Conservation (phyloP, 2,113 vertebrate species). For the Eublepharis macularius region DNA sequence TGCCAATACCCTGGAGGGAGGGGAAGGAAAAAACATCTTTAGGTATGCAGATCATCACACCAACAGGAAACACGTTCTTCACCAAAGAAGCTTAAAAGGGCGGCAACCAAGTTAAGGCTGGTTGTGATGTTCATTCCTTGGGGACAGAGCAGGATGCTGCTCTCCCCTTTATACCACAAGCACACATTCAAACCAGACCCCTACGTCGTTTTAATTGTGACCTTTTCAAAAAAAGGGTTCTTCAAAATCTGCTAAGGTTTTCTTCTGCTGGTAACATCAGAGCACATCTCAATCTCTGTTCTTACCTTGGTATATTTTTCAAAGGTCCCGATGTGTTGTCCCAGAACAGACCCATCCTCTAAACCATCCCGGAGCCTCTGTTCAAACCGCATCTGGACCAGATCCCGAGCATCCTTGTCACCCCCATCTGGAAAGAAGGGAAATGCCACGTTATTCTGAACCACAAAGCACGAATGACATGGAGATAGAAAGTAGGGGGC, state of each 20-base stretch:
- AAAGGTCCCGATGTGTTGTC: slow-evolving; percentile 84
- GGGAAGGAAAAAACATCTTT: background rate
- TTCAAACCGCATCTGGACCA: slow-evolving; percentile 87
- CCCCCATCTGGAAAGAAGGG: slow-evolving; percentile 80
- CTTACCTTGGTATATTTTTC: slow-evolving; percentile 91
- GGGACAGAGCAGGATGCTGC: background rate
- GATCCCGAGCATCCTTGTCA: slow-evolving; percentile 93
- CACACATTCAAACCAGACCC: background rate
- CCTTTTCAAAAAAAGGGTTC: background rate
- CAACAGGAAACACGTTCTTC: background rate
- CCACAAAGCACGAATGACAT: background rate
- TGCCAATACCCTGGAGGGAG: slow-evolving; percentile 85
- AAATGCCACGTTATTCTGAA: slow-evolving; percentile 13
- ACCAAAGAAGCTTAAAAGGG: background rate
- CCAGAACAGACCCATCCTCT: slow-evolving; percentile 69
- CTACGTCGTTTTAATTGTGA: background rate
- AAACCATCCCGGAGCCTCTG: slow-evolving; percentile 83
- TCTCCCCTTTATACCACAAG: background rate
- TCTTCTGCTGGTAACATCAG: background rate
- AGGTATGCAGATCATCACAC: background rate
- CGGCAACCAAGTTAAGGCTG: background rate
- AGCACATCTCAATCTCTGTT: background rate
- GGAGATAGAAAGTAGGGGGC: slow-evolving; percentile 36
- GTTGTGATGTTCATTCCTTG: background rate
- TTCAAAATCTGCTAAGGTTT: background rate